Conservation (phyloP, 2,113 vertebrate species). For the Menidia beryllina region DNA sequence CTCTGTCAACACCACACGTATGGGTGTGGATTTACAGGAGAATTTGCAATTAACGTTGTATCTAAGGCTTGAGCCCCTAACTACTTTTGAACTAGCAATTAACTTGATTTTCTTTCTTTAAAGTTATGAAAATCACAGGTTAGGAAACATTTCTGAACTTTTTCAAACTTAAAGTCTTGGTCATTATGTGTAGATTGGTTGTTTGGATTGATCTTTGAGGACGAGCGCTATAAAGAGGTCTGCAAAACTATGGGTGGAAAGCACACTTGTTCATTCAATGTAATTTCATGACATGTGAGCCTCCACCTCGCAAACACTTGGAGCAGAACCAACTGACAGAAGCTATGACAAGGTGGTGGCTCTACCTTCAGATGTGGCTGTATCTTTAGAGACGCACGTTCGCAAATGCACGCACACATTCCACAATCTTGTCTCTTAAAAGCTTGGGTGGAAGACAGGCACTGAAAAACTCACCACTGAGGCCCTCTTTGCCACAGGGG, state of each 20-base stretch:
- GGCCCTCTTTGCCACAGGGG: constrained; percentile 25
- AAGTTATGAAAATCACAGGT: no score
- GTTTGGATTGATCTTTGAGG: no score
- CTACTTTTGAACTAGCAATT: no score
- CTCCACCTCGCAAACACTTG: not conserved
- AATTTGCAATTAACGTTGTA: not conserved
- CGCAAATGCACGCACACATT: not conserved
- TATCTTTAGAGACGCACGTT: not conserved
- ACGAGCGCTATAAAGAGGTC: not conserved
- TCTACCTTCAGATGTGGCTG: not conserved
- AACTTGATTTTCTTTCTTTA: no score
- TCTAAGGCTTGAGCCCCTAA: not conserved
- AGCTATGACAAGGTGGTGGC: not conserved
- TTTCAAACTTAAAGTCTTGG: not conserved
- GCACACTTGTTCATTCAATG: not conserved
- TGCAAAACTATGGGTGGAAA: not conserved
- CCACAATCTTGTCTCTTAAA: not conserved
- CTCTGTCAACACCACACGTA: no score
- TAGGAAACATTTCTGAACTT: not conserved
- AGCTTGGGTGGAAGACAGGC: constrained; percentile 4
- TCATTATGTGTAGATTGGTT: no score
- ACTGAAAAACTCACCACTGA: constrained; percentile 21
- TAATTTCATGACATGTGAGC: not conserved
- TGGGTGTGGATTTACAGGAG: no score
- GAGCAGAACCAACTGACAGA: not conserved